These are phyloP conservation scores for Dasypolia templi DNA, from an alignment of 2,888 invertebrate species.

Conservation along the genomic window DNA sequence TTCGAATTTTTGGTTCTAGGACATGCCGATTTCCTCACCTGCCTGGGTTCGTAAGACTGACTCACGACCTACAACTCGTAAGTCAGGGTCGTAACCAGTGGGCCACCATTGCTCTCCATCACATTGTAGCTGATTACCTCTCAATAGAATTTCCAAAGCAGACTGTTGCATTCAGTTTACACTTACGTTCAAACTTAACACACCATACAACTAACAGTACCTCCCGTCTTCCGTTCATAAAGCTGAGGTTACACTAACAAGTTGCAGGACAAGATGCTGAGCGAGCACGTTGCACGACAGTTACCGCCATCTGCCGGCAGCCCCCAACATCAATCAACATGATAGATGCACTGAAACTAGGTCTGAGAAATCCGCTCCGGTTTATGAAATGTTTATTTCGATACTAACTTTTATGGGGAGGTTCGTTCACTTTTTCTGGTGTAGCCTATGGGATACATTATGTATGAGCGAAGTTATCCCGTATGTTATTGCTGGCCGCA, in stretches of 20 bases:
- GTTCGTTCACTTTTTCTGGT: conserved; percentile 52
- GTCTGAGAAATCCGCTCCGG: conserved; percentile 57
- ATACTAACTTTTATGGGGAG: conserved; percentile 58
- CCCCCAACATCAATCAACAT: conserved; percentile 67
- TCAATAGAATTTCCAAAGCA: not conserved
- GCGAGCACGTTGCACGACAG: conserved; percentile 51
- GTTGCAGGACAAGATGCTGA: conserved; percentile 33
- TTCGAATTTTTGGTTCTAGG: too few relatives aligned
- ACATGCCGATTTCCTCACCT: too few relatives aligned
- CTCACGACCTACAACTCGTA: too few relatives aligned
- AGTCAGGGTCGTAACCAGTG: too few relatives aligned
- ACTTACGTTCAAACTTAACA: conserved; percentile 12
- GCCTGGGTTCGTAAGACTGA: too few relatives aligned
- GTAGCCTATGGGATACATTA: conserved; percentile 45
- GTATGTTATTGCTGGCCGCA: conserved; percentile 50
- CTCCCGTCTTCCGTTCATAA: conserved; percentile 32
- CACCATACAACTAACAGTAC: conserved; percentile 39
- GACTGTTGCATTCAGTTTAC: conserved; percentile 1
- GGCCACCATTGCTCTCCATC: too few relatives aligned
- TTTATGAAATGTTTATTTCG: conserved; percentile 63
- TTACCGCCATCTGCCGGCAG: conserved; percentile 55
- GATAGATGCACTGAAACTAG: conserved; percentile 68
- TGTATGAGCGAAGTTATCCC: conserved; percentile 59
- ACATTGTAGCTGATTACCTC: too few relatives aligned
- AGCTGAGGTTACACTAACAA: conserved; percentile 48